Percentiles rank a stretch among this genome's conserved stretches.
phyloP scores from a whole-genome alignment of 35 echinoderm and acorn worm species.

The Anneissia japonica region DNA sequence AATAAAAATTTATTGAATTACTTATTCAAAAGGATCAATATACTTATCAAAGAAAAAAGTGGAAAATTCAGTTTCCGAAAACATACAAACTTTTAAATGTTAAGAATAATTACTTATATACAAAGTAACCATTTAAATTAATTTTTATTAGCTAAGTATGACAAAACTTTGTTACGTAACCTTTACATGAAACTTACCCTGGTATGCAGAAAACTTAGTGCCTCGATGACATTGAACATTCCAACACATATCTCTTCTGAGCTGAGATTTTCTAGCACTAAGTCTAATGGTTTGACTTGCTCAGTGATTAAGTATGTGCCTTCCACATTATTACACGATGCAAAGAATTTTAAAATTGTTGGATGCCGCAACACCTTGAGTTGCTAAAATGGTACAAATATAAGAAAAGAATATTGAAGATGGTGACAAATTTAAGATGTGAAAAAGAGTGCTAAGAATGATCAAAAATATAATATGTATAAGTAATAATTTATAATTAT shows the following conservation, averaged over 20 bases:
- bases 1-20: too few species aligned
- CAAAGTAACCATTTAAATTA: too few species aligned
- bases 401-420: neutral
- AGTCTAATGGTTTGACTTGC: constrained; percentile 84
- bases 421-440: too few species aligned
- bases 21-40: too few species aligned
- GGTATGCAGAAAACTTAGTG: constrained; percentile 74
- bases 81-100: too few species aligned
- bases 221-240: constrained; percentile 80
- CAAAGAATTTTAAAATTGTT: constrained; percentile 97
- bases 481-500: neutral
- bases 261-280: constrained; percentile 73
- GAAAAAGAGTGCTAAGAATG: too few species aligned
- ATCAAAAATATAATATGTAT: neutral
- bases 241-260: constrained; percentile 95
- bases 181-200: too few species aligned
- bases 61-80: too few species aligned
- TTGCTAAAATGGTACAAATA: constrained; percentile 50
- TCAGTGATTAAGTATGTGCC: constrained; percentile 87
- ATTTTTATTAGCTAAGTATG: too few species aligned
- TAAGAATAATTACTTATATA: too few species aligned
- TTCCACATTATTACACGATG: constrained; percentile 86
- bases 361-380: constrained; percentile 85
- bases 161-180: too few species aligned
- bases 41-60: too few species aligned